Evolutionary conservation across 2,113 vertebrate genomes (phyloP).

Genomic region (Tragelaphus strepsiceros): DNA sequence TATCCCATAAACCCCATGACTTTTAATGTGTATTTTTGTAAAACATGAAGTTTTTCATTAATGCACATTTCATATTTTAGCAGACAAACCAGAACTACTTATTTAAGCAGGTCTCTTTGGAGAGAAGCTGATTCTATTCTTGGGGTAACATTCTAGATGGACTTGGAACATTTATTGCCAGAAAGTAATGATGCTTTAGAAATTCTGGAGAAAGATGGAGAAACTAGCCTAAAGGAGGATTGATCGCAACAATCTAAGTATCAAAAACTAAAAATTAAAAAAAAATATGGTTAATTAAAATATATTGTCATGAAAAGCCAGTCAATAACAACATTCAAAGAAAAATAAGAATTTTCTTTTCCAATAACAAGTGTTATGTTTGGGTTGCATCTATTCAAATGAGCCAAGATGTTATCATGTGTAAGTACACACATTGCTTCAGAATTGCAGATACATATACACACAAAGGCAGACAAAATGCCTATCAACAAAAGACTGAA

Average conservation of each 20-base stretch:
- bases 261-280: neutral
- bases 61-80: neutral
- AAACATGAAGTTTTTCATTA: neutral
- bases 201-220: neutral
- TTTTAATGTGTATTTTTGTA: neutral
- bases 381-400: neutral
- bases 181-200: neutral
- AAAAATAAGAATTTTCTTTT: slow-evolving; percentile 33
- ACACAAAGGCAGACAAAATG: neutral
- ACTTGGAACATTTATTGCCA: neutral
- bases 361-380: neutral
- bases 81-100: neutral
- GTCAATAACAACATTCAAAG: neutral
- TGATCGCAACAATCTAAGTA: neutral
- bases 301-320: neutral
- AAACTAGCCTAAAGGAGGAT: neutral
- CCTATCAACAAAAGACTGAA: neutral
- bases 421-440: neutral
- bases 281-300: neutral
- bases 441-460: neutral
- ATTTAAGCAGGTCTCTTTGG: neutral
- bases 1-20: neutral
- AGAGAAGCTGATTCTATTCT: neutral
- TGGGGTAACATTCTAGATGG: neutral
- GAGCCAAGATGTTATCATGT: neutral